Evolutionary conservation across 1,140 invertebrate genomes (phyloP).

Genomic region (Conus betulinus): DNA sequence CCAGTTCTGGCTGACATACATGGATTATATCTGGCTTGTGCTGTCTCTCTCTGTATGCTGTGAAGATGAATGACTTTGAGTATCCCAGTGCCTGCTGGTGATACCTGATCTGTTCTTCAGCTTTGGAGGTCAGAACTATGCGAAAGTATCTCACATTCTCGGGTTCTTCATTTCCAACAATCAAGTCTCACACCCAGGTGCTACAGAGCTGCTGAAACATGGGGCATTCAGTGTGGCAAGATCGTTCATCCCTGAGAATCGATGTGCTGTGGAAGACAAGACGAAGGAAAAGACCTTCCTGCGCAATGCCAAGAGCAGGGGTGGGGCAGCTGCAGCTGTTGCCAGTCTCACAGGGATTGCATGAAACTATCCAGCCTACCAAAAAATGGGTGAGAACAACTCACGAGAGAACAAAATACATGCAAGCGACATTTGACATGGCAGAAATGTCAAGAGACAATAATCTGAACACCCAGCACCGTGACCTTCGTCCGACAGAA

Average conservation of each 20-base stretch:
- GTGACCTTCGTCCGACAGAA: slow-evolving; percentile 25
- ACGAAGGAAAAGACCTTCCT: slow-evolving; percentile 33
- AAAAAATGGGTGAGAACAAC: slow-evolving; percentile 44
- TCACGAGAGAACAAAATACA: slow-evolving; percentile 38
- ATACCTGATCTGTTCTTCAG: neutral
- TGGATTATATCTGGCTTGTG: too few species aligned
- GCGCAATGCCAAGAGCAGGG: neutral
- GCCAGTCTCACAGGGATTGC: slow-evolving; percentile 15
- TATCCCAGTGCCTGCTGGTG: neutral
- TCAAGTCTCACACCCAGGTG: neutral
- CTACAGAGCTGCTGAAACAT: neutral
- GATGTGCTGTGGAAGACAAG: slow-evolving; percentile 51
- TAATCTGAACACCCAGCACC: neutral
- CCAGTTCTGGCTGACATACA: too few species aligned
- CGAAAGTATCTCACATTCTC: neutral
- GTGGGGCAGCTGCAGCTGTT: slow-evolving; percentile 1
- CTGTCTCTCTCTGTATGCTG: too few species aligned
- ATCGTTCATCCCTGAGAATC: slow-evolving; percentile 5
- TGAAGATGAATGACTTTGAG: too few species aligned
- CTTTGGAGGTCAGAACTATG: too few species aligned
- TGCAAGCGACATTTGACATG: neutral
- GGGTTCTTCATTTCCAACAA: neutral
- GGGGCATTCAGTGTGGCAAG: neutral
- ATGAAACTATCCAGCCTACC: slow-evolving; percentile 38
- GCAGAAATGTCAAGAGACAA: slow-evolving; percentile 34